Conservation (phyloP, 2,113 vertebrate genomes). For the Genyomyrus donnyi region DNA sequence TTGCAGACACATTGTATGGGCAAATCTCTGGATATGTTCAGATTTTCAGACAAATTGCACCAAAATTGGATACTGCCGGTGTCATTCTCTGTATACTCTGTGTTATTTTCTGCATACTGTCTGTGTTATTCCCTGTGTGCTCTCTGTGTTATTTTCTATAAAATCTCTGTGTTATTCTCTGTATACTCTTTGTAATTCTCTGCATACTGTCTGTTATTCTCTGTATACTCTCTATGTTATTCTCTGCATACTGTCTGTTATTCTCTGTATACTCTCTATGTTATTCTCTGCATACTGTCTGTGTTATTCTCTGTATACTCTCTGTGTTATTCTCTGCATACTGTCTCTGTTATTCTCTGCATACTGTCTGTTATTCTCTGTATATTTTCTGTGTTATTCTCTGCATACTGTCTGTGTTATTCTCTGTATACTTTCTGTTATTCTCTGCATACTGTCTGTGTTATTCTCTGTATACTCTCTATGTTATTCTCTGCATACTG, state of each 20-base stretch:
- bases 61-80: background rate
- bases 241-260: background rate
- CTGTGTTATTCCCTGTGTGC: background rate
- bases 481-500: background rate
- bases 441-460: background rate
- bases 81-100: background rate
- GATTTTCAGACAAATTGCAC: background rate
- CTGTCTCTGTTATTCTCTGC: background rate
- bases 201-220: background rate
- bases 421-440: background rate
- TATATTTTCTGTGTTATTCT: background rate
- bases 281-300: background rate
- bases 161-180: background rate
- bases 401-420: background rate
- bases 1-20: background rate
- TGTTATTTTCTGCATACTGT: background rate
- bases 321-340: background rate
- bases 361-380: background rate
- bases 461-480: background rate
- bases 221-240: background rate
- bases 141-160: background rate
- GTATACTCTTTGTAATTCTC: background rate
- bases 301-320: background rate
- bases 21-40: background rate
- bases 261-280: too few relatives aligned